Evolutionary conservation across 2,113 vertebrate genomes (phyloP), one percentile per base, ranked within the genome.

Genomic region (Sebastes fasciatus): DNA sequence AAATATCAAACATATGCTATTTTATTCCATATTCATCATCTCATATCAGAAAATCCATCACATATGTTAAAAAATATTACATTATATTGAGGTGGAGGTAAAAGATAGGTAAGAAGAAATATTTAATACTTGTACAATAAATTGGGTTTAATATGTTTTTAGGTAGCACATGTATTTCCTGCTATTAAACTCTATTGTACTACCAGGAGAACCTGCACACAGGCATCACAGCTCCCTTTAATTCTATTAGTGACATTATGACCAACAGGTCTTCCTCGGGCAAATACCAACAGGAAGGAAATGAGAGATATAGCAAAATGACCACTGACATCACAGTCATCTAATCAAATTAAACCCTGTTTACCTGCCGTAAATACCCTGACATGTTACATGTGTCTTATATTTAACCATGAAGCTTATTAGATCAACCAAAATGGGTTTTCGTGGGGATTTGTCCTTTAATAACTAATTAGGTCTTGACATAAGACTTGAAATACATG

Each of bases 301-400:
- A 75, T 55, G 19, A 87, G 76, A 46, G 43, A 46, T 78, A 60
- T 43, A 80, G 17, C 40, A 61, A 57, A 54, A 54, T 45, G 72
- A 74, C 23, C 48, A 45, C 17, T 74, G 58, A 49, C 51, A 58
- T 85, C 57, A 75, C 76, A 62, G 78, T 61, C 21, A 78, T 73
- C 5, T 83, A 65, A 86, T 79, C 19, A 63, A 62, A 80, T 84
- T 69, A 42, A 76, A 61, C 66, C 23, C 49, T 55, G 9, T 46
- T 74, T 57, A 54, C 26, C 49, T 64, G 51, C 66, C 49, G 55
- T 48, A 21, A 51, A 74, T 43, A 49, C 23, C 14, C 23, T 19
- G 23, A 74, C 57, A 45, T 70, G 48, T 67, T 49, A 65, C 19
- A 69, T 48, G 51, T 70, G 49, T 34, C 58, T 26, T 8, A 48